Conservation (phyloP, 2,888 invertebrate genomes). For the Drosophila mayaguana region DNA sequence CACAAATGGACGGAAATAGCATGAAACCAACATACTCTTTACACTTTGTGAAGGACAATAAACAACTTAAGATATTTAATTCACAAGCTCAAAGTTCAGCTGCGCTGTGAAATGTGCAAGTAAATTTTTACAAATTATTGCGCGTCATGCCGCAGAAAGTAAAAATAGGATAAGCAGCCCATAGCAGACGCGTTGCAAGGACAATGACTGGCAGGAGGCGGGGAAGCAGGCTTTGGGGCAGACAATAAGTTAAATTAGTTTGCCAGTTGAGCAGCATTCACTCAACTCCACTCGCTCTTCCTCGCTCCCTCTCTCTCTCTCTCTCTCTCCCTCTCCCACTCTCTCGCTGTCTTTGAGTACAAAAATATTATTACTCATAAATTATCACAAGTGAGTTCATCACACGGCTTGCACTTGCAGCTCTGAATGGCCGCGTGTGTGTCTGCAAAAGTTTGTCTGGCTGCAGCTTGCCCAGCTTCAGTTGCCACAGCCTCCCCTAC, state of each 20-base stretch:
- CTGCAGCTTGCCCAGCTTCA: slow-evolving; percentile 23
- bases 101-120: slow-evolving; percentile 25
- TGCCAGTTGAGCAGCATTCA: slow-evolving; percentile 14
- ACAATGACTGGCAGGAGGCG: slow-evolving; percentile 9
- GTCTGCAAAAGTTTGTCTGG: slow-evolving; percentile 60
- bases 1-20: no score
- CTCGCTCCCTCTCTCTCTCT: not conserved
- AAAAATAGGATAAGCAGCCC: slow-evolving; percentile 34
- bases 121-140: slow-evolving; percentile 30
- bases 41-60: not conserved
- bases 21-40: not conserved
- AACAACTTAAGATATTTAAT: slow-evolving; percentile 31
- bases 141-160: slow-evolving; percentile 31
- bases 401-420: slow-evolving; percentile 54
- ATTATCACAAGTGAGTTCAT: slow-evolving; percentile 77
- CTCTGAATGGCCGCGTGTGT: slow-evolving; percentile 27
- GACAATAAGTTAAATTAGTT: slow-evolving; percentile 53
- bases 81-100: slow-evolving; percentile 4
- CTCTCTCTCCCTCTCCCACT: not conserved
- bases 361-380: slow-evolving; percentile 79
- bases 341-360: slow-evolving; percentile 35
- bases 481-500: slow-evolving; percentile 1
- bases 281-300: not conserved
- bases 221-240: slow-evolving; percentile 11
- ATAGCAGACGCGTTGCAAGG: slow-evolving; percentile 1